These are phyloP conservation scores for Ictidomys tridecemlineatus DNA, from an alignment of 2,113 vertebrate genomes.

Conservation along the genomic window DNA sequence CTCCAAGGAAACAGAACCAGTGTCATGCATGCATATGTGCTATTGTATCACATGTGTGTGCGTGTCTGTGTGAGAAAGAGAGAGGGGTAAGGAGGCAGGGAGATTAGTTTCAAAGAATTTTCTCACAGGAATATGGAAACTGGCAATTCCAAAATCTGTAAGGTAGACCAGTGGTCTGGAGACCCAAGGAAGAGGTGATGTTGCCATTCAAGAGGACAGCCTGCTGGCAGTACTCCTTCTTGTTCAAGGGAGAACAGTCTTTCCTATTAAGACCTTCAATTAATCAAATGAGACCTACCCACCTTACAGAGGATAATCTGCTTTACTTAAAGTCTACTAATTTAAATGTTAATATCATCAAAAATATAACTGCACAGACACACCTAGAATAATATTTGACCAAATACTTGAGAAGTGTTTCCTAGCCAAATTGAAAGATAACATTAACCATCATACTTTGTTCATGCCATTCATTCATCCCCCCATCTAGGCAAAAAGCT, in stretches of 20 bases:
- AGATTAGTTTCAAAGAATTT: neutral
- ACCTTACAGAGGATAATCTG: neutral
- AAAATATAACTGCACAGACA: neutral
- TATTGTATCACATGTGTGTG: neutral
- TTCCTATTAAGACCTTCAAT: neutral
- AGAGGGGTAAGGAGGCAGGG: fast-evolving
- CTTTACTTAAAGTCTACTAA: neutral
- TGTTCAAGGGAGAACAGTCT: neutral
- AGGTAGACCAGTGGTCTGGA: neutral
- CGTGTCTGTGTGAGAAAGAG: neutral
- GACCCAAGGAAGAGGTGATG: neutral
- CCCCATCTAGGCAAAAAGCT: neutral
- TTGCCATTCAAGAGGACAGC: neutral
- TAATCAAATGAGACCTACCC: neutral
- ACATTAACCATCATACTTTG: neutral
- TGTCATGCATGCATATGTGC: too few species aligned
- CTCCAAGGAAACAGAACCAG: neutral
- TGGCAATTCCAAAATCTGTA: neutral
- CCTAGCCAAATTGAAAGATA: neutral
- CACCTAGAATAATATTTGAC: neutral
- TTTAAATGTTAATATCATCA: neutral
- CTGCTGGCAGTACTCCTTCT: neutral
- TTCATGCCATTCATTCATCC: neutral
- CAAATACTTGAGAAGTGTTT: neutral
- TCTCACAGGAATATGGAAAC: neutral